A percentile compares a stretch with the other conserved stretches of the same genome.
Conservation (phyloP, 2,113 vertebrate genomes). For the Caranx melampygus region DNA sequence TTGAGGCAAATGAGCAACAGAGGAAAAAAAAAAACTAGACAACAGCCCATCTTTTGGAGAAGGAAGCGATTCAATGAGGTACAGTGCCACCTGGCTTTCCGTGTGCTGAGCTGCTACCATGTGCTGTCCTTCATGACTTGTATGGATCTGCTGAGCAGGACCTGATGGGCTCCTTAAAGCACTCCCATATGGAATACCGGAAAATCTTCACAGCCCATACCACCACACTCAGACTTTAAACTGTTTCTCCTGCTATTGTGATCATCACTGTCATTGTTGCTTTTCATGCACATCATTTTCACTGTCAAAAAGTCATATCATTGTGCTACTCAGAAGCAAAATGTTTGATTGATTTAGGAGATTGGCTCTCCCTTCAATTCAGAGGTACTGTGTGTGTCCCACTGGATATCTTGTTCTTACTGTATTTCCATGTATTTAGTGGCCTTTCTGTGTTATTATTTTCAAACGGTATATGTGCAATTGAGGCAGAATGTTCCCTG, state of each 20-base stretch:
- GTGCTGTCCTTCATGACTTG: constrained; percentile 76
- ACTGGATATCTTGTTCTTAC: constrained; percentile 77
- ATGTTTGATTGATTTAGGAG: constrained; percentile 65
- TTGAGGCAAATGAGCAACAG: constrained; percentile 73
- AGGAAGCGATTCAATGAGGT: constrained; percentile 71
- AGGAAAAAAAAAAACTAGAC: constrained; percentile 55
- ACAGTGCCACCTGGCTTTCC: constrained; percentile 79
- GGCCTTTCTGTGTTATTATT: constrained; percentile 79
- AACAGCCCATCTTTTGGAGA: constrained; percentile 72
- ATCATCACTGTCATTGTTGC: constrained; percentile 71
- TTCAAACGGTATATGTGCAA: constrained; percentile 74
- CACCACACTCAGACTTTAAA: constrained; percentile 79
- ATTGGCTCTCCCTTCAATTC: constrained; percentile 55
- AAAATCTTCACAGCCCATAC: constrained; percentile 73
- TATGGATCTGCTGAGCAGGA: constrained; percentile 76
- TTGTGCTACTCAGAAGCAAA: constrained; percentile 66
- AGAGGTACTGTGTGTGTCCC: constrained; percentile 71
- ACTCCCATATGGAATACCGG: constrained; percentile 77
- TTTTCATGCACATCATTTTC: constrained; percentile 61
- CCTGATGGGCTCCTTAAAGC: constrained; percentile 72
- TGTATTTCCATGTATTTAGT: constrained; percentile 80
- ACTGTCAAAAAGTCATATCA: constrained; percentile 62
- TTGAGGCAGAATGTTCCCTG: constrained; percentile 78
- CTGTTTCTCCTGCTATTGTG: constrained; percentile 76
- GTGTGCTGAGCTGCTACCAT: constrained; percentile 78